phyloP scores from a whole-genome alignment of 2,888 invertebrate genomes.

The Agrilus cyanescens region DNA sequence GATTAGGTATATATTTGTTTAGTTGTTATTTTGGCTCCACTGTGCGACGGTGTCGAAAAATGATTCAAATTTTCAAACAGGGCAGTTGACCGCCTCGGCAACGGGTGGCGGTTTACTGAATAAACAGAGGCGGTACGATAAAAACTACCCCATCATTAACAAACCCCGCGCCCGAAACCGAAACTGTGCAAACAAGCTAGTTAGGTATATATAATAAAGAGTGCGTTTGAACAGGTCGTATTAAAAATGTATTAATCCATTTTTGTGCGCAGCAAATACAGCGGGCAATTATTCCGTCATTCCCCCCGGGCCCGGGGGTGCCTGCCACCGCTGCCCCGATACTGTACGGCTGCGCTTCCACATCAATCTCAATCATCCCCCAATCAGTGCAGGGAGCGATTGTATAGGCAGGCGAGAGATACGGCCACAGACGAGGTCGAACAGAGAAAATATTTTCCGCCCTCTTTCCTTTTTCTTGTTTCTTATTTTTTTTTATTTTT shows the following conservation, averaged over 20 bases:
- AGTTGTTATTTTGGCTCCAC: no score
- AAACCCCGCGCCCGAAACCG: conserved; percentile 21
- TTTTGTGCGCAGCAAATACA: conserved; percentile 32
- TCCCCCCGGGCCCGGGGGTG: conserved; percentile 30
- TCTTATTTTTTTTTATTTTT: no score
- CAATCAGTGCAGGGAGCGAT: conserved; percentile 22
- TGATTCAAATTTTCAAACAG: no score
- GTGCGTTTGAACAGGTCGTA: conserved; percentile 33
- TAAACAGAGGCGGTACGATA: not conserved
- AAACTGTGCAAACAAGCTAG: conserved; percentile 28
- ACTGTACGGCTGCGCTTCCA: conserved; percentile 6
- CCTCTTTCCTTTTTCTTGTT: no score
- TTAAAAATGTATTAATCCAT: conserved; percentile 39
- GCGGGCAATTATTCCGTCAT: conserved; percentile 37
- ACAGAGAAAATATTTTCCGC: no score
- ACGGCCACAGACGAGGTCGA: no score
- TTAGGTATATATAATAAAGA: conserved; percentile 30
- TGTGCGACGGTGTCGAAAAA: no score
- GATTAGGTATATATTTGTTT: no score
- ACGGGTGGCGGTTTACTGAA: no score
- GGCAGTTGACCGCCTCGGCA: no score
- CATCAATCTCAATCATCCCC: conserved; percentile 38
- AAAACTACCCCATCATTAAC: conserved; percentile 3
- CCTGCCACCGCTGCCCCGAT: not conserved
- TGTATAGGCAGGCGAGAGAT: no score